phyloP scores from a whole-genome alignment of 1,140 invertebrate genomes.

The Drosophila tropicalis region DNA sequence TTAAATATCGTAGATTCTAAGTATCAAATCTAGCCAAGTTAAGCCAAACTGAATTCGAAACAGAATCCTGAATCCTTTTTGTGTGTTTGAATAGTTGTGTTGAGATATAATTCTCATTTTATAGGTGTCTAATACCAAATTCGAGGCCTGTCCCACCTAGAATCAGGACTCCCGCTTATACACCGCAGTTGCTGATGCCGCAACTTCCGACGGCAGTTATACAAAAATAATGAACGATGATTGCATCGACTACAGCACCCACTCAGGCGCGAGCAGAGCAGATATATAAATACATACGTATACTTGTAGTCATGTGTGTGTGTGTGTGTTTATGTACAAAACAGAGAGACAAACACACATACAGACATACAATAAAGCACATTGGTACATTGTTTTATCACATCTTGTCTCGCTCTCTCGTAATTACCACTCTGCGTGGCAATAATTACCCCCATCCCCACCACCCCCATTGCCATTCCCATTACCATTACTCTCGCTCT shows the following conservation, averaged over 20 bases:
- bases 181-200: conserved; percentile 2
- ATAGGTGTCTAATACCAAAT: background rate
- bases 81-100: background rate
- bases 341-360: conserved; percentile 25
- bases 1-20: background rate
- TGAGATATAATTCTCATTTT: background rate
- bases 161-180: background rate
- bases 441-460: conserved; percentile 65
- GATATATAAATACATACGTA: conserved; percentile 6
- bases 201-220: conserved; percentile 43
- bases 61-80: no score
- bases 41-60: no score
- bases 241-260: conserved; percentile 62
- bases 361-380: conserved; percentile 37
- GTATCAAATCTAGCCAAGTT: no score
- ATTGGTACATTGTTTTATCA: conserved; percentile 72
- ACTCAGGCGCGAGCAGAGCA: conserved; percentile 33
- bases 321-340: conserved; percentile 14
- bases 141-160: background rate
- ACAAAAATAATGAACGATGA: conserved; percentile 66
- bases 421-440: conserved; percentile 75
- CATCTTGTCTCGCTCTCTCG: conserved; percentile 59
- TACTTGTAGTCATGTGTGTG: background rate
- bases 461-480: conserved; percentile 26
- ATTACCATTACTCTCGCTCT: conserved; percentile 40